Percentiles rank a stretch among this genome's conserved stretches.
phyloP scores from a whole-genome alignment of 2,113 vertebrate species.

The Festucalex cinctus region DNA sequence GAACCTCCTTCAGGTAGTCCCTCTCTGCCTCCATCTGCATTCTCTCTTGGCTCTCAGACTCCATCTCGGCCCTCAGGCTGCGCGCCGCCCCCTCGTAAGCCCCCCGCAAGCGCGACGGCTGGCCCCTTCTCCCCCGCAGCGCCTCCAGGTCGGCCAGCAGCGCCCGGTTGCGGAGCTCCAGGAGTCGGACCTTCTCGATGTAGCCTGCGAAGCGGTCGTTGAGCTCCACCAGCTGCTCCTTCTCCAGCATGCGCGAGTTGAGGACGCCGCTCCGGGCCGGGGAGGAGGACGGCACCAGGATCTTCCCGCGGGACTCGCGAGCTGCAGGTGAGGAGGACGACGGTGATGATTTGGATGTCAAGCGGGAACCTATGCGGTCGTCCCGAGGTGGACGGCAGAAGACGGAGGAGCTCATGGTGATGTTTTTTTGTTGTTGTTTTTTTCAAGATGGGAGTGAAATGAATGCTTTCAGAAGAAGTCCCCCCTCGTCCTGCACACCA shows the following conservation, averaged over 20 bases:
- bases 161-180: slow-evolving; percentile 78
- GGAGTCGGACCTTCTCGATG: slow-evolving; percentile 76
- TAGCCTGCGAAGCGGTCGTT: slow-evolving; percentile 82
- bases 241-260: slow-evolving; percentile 77
- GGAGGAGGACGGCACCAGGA: slow-evolving; percentile 44
- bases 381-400: slow-evolving; percentile 67
- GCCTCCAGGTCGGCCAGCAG: slow-evolving; percentile 71
- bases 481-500: slow-evolving; percentile 82
- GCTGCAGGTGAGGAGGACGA: slow-evolving; percentile 50
- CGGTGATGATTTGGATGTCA: slow-evolving; percentile 57
- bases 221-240: slow-evolving; percentile 76
- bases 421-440: slow-evolving; percentile 41
- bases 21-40: slow-evolving; percentile 68
- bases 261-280: slow-evolving; percentile 67
- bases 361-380: slow-evolving; percentile 57
- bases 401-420: slow-evolving; percentile 72
- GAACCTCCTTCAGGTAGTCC: slow-evolving; percentile 61
- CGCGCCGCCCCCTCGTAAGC: slow-evolving; percentile 73
- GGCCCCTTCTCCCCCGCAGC: slow-evolving; percentile 60
- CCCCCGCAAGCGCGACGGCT: slow-evolving; percentile 71
- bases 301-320: slow-evolving; percentile 52
- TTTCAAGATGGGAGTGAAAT: slow-evolving; percentile 58
- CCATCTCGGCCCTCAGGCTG: slow-evolving; percentile 70
- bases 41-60: slow-evolving; percentile 71
- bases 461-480: slow-evolving; percentile 70